phyloP scores from a whole-genome alignment of 2,113 vertebrate genomes.

The Entomyzon cyanotis region DNA sequence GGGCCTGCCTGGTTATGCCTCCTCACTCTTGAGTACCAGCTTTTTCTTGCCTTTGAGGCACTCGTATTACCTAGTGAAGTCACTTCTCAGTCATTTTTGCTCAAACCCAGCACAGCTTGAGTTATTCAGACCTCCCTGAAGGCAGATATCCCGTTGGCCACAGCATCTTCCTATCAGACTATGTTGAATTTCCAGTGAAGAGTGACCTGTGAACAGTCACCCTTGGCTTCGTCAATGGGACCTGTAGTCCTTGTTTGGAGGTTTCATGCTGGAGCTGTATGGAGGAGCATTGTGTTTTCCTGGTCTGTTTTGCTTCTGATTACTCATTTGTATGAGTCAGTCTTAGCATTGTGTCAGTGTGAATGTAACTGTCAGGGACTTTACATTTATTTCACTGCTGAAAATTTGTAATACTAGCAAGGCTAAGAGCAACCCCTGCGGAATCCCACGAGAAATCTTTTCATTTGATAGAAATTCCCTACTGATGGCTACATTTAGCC shows the following conservation, averaged over 20 bases:
- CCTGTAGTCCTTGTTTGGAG: neutral
- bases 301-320: neutral
- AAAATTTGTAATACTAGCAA: neutral
- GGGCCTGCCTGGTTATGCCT: neutral
- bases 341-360: neutral
- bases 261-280: neutral
- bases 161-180: neutral
- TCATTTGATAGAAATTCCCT: constrained; percentile 10
- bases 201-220: neutral
- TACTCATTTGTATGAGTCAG: neutral
- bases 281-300: neutral
- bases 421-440: neutral
- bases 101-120: neutral
- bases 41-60: neutral
- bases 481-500: constrained; percentile 8
- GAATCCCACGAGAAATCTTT: constrained; percentile 27
- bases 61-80: neutral
- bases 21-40: neutral
- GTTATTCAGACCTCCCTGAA: neutral
- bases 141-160: neutral
- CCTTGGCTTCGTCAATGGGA: neutral
- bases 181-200: neutral
- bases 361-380: neutral
- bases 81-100: neutral
- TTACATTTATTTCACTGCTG: neutral